Conservation (phyloP, 2,888 invertebrate species). For the Zootermopsis nevadensis region DNA sequence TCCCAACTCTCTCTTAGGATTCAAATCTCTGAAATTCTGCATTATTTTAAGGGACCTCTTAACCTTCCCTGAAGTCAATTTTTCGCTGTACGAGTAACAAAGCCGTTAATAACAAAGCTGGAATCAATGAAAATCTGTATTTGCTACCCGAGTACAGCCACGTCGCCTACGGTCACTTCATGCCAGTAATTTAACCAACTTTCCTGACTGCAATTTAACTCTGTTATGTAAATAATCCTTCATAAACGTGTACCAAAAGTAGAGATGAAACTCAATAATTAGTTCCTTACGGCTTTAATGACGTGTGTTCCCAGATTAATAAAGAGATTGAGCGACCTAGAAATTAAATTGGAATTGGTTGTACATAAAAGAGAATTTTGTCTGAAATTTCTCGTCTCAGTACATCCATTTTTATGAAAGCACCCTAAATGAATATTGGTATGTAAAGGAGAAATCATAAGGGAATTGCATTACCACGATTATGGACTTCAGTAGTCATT, state of each 20-base stretch:
- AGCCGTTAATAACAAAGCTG: slow-evolving; percentile 11
- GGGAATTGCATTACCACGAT: slow-evolving; percentile 30
- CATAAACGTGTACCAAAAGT: neutral
- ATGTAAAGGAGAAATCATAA: slow-evolving; percentile 35
- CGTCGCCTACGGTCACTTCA: neutral
- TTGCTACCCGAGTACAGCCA: neutral
- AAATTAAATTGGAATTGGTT: slow-evolving; percentile 6
- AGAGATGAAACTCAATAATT: slow-evolving; percentile 14
- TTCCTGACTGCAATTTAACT: slow-evolving; percentile 21
- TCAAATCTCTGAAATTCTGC: neutral
- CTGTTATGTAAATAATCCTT: slow-evolving; percentile 28
- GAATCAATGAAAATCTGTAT: slow-evolving; percentile 1
- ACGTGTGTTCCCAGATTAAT: slow-evolving; percentile 27
- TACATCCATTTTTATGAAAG: slow-evolving; percentile 27
- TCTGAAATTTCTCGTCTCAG: neutral
- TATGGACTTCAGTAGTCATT: slow-evolving; percentile 21
- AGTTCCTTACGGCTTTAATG: slow-evolving; percentile 23
- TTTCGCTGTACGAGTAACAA: neutral
- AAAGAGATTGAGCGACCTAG: slow-evolving; percentile 20
- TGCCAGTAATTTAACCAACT: slow-evolving; percentile 27
- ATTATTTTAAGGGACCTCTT: neutral
- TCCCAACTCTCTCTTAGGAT: no score
- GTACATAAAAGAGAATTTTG: slow-evolving; percentile 6
- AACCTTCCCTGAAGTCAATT: neutral
- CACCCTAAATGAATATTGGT: slow-evolving; percentile 32